A percentile compares a stretch with the other conserved stretches of the same genome.
Evolutionary conservation across 1,140 invertebrate genomes (phyloP).

Genomic region (Drosophila sp.): DNA sequence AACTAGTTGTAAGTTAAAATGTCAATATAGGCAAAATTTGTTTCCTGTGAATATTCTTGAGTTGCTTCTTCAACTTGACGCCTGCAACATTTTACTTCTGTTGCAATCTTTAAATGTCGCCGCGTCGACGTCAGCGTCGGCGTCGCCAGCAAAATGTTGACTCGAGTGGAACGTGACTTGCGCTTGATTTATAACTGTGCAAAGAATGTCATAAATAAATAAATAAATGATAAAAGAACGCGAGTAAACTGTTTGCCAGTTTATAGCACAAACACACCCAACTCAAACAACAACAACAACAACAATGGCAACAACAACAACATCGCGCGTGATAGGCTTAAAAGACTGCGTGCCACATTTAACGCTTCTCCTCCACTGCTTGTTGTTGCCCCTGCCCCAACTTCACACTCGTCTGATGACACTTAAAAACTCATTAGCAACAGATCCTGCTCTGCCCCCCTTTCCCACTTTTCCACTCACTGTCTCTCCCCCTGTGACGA

Average conservation of each 20-base stretch:
- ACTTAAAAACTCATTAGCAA: constrained; percentile 54
- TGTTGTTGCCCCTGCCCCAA: neutral
- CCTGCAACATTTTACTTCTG: constrained; percentile 18
- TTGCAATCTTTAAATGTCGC: constrained; percentile 15
- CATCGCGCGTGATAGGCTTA: constrained; percentile 8
- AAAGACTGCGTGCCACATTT: constrained; percentile 15
- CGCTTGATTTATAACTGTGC: constrained; percentile 46
- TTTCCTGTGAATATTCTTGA: constrained; percentile 4
- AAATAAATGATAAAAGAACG: constrained; percentile 39
- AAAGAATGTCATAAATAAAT: constrained; percentile 41
- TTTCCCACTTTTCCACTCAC: neutral
- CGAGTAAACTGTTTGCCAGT: constrained; percentile 34
- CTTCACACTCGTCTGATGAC: constrained; percentile 18
- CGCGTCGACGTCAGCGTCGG: neutral
- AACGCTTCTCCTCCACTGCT: neutral
- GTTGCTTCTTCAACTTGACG: constrained; percentile 31
- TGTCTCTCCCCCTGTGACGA: neutral
- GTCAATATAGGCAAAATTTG: neutral
- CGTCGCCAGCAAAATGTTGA: neutral
- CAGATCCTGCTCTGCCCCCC: neutral
- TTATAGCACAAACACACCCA: constrained; percentile 22
- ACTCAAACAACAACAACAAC: neutral
- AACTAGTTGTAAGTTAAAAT: neutral
- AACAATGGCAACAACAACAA: neutral
- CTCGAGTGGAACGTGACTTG: constrained; percentile 37